Base-by-base conservation (phyloP, 2,797 vertebrate species). In the Columba guinea region DNA sequence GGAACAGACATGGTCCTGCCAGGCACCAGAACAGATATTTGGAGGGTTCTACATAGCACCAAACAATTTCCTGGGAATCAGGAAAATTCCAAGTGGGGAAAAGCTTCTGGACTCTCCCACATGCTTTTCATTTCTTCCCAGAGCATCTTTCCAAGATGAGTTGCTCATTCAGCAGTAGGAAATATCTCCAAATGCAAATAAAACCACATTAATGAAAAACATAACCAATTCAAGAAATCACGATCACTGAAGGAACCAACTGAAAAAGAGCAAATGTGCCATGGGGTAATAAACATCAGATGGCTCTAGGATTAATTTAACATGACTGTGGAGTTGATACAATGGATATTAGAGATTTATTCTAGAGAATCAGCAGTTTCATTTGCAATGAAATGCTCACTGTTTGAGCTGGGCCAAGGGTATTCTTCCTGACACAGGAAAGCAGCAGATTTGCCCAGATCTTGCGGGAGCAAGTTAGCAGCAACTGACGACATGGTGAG, bases 221-320 rank as follows among this genome's bases (percentile, higher is more conserved):
- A 82, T 15, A 89, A 51, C 18, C 64, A 89, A 46, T 49, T 89
- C 12, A 68, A 83, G 68, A 91, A 91, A 77, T 41, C 28, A 49
- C 0, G 7, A 87, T 80, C 75, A 60, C n/a, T 92, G 74, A 83
- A 85, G 49, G 39, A 91, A 93, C 73, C 64, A 83, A 75, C 28
- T 34, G 75, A 94, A 83, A 22, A 91, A 58, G 28, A 86, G 49
- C 13, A 20, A 91, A 41, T 19, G 55, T n/a, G 23, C 65, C 30
- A 4, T 18, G 16, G 32, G 34, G 27, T 86, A 95, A 94, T 68
- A 90, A 91, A 78, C 39, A 85, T 89, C 87, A 91, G 59, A 85
- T 39, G 48, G 39, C 22, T 94, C 49, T 41, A 89, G 69, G 41
- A 94, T 58, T 80, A 79, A 68, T 77, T 93, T 60, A 80, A 80